phyloP scores from a whole-genome alignment of 2,113 vertebrate species.

The Canis aureus region DNA sequence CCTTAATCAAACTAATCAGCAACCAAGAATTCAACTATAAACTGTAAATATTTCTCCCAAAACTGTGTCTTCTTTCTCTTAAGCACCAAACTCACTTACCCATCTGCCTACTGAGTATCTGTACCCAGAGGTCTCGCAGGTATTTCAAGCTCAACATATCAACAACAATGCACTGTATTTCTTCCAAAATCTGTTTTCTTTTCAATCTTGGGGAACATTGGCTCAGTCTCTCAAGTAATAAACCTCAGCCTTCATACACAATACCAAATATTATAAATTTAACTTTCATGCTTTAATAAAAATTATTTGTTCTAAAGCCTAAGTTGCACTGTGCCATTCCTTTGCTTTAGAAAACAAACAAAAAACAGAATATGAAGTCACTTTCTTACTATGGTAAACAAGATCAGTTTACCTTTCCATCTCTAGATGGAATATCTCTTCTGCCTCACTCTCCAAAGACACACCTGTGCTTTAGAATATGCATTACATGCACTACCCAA shows the following conservation, averaged over 20 bases:
- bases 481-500: not conserved
- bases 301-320: not conserved
- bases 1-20: not conserved
- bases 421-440: not conserved
- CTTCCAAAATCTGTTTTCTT: constrained; percentile 40
- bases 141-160: not conserved
- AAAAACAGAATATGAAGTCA: not conserved
- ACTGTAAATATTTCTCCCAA: not conserved
- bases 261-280: not conserved
- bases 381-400: not conserved
- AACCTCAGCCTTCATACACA: not conserved
- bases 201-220: not conserved
- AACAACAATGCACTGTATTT: not conserved
- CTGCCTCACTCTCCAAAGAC: not conserved
- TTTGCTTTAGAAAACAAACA: constrained; percentile 15
- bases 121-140: not conserved
- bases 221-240: constrained; percentile 34
- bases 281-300: not conserved
- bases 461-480: not conserved
- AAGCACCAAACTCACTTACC: not conserved
- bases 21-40: constrained; percentile 26
- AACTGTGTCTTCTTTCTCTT: not conserved
- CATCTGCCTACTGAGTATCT: not conserved
- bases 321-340: not conserved
- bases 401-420: not conserved